A percentile compares a stretch with the other conserved stretches of the same genome.
phyloP scores from a whole-genome alignment of 2,797 vertebrate genomes.

The Synanceia verrucosa region DNA sequence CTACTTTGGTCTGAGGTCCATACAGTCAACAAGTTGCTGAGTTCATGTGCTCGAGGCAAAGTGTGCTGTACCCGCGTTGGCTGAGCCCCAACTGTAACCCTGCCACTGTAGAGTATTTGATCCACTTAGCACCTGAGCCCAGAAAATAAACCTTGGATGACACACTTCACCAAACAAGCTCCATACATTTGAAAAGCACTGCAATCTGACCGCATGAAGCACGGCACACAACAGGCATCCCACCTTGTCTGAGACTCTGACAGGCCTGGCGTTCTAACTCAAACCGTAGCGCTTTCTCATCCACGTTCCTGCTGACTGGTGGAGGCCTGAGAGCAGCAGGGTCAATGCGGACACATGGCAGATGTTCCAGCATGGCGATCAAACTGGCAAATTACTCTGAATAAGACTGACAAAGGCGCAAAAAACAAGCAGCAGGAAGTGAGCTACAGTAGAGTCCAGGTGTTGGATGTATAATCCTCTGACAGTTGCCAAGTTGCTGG shows the following conservation, averaged over 20 bases:
- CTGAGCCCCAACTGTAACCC: conserved; percentile 48
- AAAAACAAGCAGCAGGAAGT: background rate
- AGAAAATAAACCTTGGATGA: conserved; percentile 57
- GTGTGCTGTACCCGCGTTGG: conserved; percentile 36
- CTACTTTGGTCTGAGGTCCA: conserved; percentile 5
- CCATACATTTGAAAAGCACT: background rate
- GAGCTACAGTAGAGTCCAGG: conserved; percentile 7
- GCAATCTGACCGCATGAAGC: background rate
- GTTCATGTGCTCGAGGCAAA: conserved; percentile 45
- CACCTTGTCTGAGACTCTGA: conserved; percentile 80
- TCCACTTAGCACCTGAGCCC: conserved; percentile 42
- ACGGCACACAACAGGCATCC: conserved; percentile 38
- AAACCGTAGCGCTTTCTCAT: conserved; percentile 66
- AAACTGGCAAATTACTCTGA: conserved; percentile 17
- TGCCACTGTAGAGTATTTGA: conserved; percentile 48
- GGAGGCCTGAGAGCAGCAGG: conserved; percentile 65
- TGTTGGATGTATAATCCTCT: conserved; percentile 22
- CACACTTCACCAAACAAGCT: background rate
- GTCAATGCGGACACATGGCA: conserved; percentile 59
- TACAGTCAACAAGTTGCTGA: conserved; percentile 37
- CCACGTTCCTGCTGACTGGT: conserved; percentile 68
- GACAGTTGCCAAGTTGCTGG: background rate
- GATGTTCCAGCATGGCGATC: conserved; percentile 70
- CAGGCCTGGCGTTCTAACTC: conserved; percentile 76
- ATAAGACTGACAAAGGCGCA: background rate